Conservation (phyloP, 2,888 invertebrate genomes). For the Cataglyphis livida region DNA sequence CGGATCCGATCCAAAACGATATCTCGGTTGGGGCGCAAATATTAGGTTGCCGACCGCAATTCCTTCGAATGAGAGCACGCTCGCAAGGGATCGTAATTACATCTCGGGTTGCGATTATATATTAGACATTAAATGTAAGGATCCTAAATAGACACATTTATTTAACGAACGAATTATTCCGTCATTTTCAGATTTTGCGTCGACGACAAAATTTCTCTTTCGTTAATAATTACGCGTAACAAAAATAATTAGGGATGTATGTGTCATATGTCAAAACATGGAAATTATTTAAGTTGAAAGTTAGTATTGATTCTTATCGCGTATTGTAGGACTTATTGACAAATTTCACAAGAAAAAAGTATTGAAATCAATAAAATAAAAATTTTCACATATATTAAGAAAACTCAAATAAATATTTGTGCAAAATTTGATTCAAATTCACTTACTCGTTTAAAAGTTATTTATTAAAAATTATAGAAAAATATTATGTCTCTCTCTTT, state of each 20-base stretch:
- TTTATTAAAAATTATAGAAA: no score
- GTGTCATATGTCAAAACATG: no score
- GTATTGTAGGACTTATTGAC: no score
- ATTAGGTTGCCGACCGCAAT: slow-evolving; percentile 61
- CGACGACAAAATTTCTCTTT: not conserved
- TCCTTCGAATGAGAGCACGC: slow-evolving; percentile 28
- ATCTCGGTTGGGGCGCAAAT: slow-evolving; percentile 44
- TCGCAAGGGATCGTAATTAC: not conserved
- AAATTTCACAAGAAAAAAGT: no score
- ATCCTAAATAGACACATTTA: not conserved
- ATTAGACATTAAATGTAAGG: not conserved
- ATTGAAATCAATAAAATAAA: no score
- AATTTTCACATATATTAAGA: no score
- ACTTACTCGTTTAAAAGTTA: no score
- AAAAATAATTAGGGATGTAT: not conserved
- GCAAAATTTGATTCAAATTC: no score
- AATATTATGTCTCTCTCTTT: no score
- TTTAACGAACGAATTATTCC: not conserved
- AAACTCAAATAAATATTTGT: no score
- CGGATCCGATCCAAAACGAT: slow-evolving; percentile 36
- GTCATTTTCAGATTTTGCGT: not conserved
- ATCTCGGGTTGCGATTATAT: not conserved
- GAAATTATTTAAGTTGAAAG: no score
- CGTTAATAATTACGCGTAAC: not conserved
- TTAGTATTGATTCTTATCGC: no score